Evolutionary conservation across 2,888 invertebrate species (phyloP).

Genomic region (Melieria crassipennis): DNA sequence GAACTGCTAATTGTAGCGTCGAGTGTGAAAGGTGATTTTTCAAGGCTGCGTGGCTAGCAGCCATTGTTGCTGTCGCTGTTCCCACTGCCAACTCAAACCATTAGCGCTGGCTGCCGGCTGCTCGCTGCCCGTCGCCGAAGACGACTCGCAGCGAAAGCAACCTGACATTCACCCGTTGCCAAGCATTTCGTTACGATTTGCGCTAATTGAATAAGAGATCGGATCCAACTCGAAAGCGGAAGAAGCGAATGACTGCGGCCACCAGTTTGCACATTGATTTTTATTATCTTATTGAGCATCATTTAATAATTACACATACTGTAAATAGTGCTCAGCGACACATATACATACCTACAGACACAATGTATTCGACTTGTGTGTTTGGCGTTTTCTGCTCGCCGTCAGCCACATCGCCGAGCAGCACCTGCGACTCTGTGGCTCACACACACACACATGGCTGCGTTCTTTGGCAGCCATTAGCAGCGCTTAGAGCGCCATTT

Average conservation of each 20-base stretch:
- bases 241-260: slow-evolving; percentile 14
- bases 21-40: slow-evolving; percentile 60
- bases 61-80: background rate
- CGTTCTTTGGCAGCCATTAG: background rate
- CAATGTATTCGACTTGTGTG: background rate
- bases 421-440: background rate
- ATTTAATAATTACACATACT: slow-evolving; percentile 25
- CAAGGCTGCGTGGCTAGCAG: slow-evolving; percentile 47
- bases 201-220: slow-evolving; percentile 24
- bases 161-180: slow-evolving; percentile 19
- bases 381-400: background rate
- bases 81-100: background rate
- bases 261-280: slow-evolving; percentile 5
- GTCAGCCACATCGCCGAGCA: background rate
- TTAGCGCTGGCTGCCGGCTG: slow-evolving; percentile 6
- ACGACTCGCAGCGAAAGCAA: background rate
- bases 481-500: background rate
- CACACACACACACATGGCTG: background rate
- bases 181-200: slow-evolving; percentile 7
- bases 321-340: background rate
- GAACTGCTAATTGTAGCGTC: slow-evolving; percentile 57
- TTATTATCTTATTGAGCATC: background rate
- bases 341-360: slow-evolving; percentile 7
- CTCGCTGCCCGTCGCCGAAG: background rate
- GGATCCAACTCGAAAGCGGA: too few relatives aligned